Evolutionary conservation across 1,140 invertebrate genomes (phyloP).

Genomic region (Sweltsa coloradensis): DNA sequence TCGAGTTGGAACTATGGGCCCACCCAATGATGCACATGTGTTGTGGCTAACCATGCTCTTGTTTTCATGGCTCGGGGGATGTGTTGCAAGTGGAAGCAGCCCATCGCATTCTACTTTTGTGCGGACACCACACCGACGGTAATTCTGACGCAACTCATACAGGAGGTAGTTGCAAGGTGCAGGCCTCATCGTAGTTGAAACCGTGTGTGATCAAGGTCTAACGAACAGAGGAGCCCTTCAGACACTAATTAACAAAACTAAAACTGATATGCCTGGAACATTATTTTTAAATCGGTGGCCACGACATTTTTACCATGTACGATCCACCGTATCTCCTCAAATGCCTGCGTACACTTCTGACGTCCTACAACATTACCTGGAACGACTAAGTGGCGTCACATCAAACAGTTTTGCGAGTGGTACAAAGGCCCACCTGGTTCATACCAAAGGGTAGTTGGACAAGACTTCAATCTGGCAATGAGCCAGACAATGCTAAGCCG

Average conservation of each 20-base stretch:
- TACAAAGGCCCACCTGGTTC: no score
- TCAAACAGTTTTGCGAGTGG: no score
- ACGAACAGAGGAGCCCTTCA: not conserved
- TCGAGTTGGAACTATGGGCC: no score
- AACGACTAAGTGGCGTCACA: no score
- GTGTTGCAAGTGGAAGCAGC: constrained; percentile 7
- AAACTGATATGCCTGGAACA: no score
- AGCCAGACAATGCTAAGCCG: no score
- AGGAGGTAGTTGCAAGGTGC: not conserved
- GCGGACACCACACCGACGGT: not conserved
- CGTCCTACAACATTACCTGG: no score
- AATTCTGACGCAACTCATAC: not conserved
- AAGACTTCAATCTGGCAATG: no score
- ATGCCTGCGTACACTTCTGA: no score
- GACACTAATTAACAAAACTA: not conserved
- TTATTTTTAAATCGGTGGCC: not conserved
- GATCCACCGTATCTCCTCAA: not conserved
- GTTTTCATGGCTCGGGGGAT: constrained; percentile 10
- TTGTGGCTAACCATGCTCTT: constrained; percentile 8
- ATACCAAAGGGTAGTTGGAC: no score
- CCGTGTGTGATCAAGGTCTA: not conserved
- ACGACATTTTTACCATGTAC: not conserved
- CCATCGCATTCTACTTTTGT: constrained; percentile 10
- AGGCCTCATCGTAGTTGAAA: not conserved
- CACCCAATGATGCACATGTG: no score